A percentile compares a stretch with the other conserved stretches of the same genome.
Evolutionary conservation across 2,113 vertebrate genomes (phyloP).

Genomic region (Emydura subglobosa): DNA sequence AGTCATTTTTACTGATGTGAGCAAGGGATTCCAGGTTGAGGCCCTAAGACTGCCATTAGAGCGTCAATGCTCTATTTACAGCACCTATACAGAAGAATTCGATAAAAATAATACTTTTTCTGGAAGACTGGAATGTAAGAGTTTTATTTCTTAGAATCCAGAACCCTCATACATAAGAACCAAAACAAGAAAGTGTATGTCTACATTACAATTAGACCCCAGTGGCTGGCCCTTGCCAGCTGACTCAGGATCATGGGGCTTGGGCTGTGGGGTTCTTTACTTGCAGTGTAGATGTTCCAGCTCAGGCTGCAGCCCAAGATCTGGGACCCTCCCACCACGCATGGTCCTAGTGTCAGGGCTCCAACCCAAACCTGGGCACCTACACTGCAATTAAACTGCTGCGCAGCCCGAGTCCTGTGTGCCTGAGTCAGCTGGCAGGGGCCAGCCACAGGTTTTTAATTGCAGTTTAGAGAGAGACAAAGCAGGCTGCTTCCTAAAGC

Average conservation of each 20-base stretch:
- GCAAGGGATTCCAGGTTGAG: not conserved
- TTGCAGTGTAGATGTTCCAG: not conserved
- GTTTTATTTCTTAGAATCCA: not conserved
- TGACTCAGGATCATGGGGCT: not conserved
- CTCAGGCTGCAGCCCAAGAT: not conserved
- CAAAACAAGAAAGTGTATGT: not conserved
- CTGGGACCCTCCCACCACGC: not conserved
- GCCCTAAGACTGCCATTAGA: rapidly evolving
- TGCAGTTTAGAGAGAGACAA: not conserved
- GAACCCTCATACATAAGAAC: not conserved
- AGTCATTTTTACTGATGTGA: rapidly evolving
- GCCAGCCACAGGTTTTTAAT: not conserved
- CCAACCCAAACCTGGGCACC: not conserved
- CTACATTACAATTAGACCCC: not conserved
- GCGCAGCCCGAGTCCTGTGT: not conserved
- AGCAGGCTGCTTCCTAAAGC: too few relatives aligned
- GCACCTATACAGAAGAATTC: not conserved
- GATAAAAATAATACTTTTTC: not conserved
- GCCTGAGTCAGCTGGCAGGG: not conserved
- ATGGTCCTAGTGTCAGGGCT: not conserved
- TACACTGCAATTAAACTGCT: not conserved
- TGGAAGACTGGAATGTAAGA: not conserved
- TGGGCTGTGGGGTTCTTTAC: not conserved
- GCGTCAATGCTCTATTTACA: not conserved
- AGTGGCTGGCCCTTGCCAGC: not conserved